Percentiles rank a stretch among this genome's conserved stretches.
Conservation (phyloP, 2,113 vertebrate species). For the Spilogale gracilis region DNA sequence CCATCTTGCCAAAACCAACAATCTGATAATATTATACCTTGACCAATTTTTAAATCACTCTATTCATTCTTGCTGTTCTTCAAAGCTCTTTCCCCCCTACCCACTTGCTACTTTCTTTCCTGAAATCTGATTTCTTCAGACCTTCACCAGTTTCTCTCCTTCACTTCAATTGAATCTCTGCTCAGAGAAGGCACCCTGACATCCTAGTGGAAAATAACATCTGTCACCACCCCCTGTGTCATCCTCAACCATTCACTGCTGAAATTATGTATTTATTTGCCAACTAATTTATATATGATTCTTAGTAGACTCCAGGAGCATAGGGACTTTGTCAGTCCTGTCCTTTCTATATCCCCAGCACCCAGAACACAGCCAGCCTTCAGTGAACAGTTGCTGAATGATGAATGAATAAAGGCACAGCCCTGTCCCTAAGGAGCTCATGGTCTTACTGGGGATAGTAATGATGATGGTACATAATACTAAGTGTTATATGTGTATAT, state of each 20-base stretch:
- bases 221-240: not conserved
- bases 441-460: not conserved
- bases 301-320: not conserved
- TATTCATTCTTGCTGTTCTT: conserved; percentile 11
- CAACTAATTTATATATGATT: not conserved
- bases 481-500: not conserved
- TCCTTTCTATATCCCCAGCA: not conserved
- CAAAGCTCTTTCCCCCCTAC: not conserved
- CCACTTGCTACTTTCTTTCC: not conserved
- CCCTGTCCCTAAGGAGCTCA: not conserved
- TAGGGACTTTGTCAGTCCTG: not conserved
- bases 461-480: not conserved
- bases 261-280: not conserved
- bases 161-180: not conserved
- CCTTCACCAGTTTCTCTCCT: not conserved
- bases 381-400: not conserved
- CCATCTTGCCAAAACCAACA: not conserved
- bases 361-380: not conserved
- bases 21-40: not conserved
- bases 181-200: not conserved
- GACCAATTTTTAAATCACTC: not conserved
- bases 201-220: not conserved
- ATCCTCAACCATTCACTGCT: not conserved
- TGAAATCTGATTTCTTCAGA: not conserved
- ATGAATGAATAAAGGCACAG: not conserved